phyloP scores from a whole-genome alignment of 1,140 invertebrate species.

The Cardiocondyla obscurior region DNA sequence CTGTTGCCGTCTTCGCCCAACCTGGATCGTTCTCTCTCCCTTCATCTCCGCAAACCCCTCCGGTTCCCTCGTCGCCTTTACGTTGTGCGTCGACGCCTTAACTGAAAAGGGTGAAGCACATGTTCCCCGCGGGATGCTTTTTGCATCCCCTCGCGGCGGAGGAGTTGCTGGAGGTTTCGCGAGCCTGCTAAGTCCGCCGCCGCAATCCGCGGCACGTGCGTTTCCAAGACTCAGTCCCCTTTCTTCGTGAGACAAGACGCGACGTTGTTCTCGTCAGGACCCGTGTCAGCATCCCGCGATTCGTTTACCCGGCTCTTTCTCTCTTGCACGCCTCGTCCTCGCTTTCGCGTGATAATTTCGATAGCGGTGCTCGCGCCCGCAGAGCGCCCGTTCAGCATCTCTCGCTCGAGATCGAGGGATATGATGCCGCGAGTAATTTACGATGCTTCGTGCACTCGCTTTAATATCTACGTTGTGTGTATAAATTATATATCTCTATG shows the following conservation, averaged over 20 bases:
- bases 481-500: background rate
- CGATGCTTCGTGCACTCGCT: slow-evolving; percentile 48
- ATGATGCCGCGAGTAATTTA: slow-evolving; percentile 36
- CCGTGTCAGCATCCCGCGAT: background rate
- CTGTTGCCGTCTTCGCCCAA: slow-evolving; percentile 31
- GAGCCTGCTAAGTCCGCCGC: slow-evolving; percentile 65
- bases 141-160: slow-evolving; percentile 19
- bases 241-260: background rate
- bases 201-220: slow-evolving; percentile 67
- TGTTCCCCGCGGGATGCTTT: slow-evolving; percentile 55
- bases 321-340: background rate
- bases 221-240: slow-evolving; percentile 50
- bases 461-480: slow-evolving; percentile 33
- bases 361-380: slow-evolving; percentile 17
- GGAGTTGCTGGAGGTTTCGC: background rate
- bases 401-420: slow-evolving; percentile 27
- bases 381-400: background rate
- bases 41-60: background rate
- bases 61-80: background rate
- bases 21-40: background rate
- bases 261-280: background rate
- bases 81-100: slow-evolving; percentile 44
- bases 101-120: slow-evolving; percentile 67
- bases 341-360: slow-evolving; percentile 11
- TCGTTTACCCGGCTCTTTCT: background rate